Evolutionary conservation across 2,797 vertebrate species (phyloP).

Genomic region (Eremophila alpestris): DNA sequence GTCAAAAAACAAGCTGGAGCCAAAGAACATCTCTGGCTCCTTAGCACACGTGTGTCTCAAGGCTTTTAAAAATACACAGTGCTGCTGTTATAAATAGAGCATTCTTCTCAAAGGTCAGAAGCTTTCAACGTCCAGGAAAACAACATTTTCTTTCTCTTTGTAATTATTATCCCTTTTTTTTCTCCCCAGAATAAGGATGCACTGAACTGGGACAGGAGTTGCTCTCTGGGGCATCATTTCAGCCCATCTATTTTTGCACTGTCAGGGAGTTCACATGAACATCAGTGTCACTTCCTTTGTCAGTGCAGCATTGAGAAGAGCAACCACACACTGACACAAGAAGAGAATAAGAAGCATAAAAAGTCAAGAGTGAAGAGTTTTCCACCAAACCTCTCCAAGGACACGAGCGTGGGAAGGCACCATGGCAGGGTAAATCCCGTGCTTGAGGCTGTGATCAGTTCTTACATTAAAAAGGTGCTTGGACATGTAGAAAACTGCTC

Average conservation of each 20-base stretch:
- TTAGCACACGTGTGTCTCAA: slow-evolving; percentile 18
- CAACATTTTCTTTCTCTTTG: not conserved
- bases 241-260: not conserved
- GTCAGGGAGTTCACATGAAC: not conserved
- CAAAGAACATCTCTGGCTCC: slow-evolving; percentile 39
- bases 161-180: not conserved
- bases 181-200: not conserved
- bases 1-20: slow-evolving; percentile 31
- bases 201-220: not conserved
- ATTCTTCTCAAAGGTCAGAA: slow-evolving; percentile 35
- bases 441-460: not conserved
- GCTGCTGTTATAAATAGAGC: slow-evolving; percentile 50
- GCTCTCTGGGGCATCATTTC: not conserved
- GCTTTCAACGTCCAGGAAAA: not conserved
- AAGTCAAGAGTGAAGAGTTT: not conserved
- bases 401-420: not conserved
- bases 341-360: not conserved
- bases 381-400: not conserved
- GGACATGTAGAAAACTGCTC: not conserved
- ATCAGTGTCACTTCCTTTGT: not conserved
- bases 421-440: rapidly evolving
- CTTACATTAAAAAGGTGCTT: not conserved
- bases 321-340: not conserved
- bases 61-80: slow-evolving; percentile 52
- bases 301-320: not conserved